Evolutionary conservation across 2,113 vertebrate genomes (phyloP).

Genomic region (Typhlomys cinereus): DNA sequence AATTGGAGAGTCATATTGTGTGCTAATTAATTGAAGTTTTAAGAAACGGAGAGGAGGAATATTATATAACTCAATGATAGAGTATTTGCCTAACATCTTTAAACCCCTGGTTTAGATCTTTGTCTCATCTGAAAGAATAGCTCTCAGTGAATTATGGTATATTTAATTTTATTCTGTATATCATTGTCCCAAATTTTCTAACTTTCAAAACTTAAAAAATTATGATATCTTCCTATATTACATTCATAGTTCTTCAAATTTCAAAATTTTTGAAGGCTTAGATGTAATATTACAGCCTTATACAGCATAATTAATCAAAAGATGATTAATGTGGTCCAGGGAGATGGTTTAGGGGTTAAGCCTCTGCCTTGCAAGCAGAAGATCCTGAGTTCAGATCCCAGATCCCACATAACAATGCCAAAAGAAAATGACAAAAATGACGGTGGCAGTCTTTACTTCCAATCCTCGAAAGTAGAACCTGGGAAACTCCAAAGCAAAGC

Average conservation of each 20-base stretch:
- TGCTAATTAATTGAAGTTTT: background rate
- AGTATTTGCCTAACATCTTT: background rate
- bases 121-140: constrained; percentile 35
- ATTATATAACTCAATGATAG: background rate
- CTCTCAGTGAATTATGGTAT: constrained; percentile 12
- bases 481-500: no score
- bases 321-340: background rate
- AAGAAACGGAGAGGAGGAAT: background rate
- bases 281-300: constrained; percentile 15
- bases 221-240: constrained; percentile 29
- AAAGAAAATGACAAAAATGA: no score
- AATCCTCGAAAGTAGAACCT: no score
- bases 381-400: no score
- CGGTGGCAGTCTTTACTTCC: no score
- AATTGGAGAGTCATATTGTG: background rate
- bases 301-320: constrained; percentile 44
- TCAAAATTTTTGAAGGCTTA: constrained; percentile 30
- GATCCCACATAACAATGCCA: no score
- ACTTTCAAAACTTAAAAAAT: constrained; percentile 31
- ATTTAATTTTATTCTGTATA: background rate
- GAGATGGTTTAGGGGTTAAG: no score
- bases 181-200: constrained; percentile 30
- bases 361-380: no score
- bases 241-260: background rate
- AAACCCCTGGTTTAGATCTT: background rate